phyloP scores from a whole-genome alignment of 2,113 vertebrate species.

The Ictalurus punctatus region DNA sequence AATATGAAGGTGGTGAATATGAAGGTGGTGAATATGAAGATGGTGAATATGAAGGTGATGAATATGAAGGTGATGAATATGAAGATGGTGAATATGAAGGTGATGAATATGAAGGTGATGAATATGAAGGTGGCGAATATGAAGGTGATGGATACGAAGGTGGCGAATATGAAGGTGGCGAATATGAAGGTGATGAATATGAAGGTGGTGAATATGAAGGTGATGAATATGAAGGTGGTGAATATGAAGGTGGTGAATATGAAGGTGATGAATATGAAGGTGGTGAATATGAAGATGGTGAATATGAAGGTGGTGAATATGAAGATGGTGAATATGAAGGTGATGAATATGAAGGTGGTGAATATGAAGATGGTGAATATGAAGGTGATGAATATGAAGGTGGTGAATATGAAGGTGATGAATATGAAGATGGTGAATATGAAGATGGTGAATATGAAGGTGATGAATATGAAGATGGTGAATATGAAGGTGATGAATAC shows the following conservation, averaged over 20 bases:
- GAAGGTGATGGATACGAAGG: background rate
- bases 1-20: background rate
- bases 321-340: background rate
- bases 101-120: background rate
- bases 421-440: background rate
- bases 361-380: background rate
- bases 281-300: background rate
- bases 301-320: background rate
- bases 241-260: background rate
- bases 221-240: background rate
- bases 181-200: background rate
- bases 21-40: background rate
- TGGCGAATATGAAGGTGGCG: background rate
- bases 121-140: no score
- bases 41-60: background rate
- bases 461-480: background rate
- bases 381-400: background rate
- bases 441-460: background rate
- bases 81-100: background rate
- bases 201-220: background rate
- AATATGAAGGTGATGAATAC: background rate
- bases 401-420: background rate
- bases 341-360: background rate
- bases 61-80: background rate
- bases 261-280: background rate